Conservation (phyloP, 1,140 invertebrate genomes). For the Euborellia annulipes region DNA sequence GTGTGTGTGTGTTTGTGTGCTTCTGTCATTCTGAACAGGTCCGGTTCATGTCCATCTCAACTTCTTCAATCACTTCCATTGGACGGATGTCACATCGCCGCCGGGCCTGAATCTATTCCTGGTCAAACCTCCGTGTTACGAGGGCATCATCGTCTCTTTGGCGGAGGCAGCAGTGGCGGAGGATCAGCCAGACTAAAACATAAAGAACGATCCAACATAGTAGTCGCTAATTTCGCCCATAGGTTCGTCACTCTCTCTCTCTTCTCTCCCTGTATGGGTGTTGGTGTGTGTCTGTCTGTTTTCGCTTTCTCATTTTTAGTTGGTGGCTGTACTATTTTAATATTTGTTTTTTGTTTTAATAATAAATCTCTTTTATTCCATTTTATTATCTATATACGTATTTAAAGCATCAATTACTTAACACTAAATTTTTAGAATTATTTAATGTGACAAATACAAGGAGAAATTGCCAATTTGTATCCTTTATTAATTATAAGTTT, state of each 20-base stretch:
- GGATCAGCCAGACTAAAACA: conserved; percentile 34
- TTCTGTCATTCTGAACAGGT: conserved; percentile 37
- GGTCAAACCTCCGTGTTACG: conserved; percentile 27
- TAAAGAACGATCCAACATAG: conserved; percentile 36
- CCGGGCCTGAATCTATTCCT: conserved; percentile 27
- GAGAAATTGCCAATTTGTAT: no score
- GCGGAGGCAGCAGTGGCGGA: conserved; percentile 23
- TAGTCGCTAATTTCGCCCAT: conserved; percentile 25
- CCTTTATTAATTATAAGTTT: no score
- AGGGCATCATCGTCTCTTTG: conserved; percentile 19
- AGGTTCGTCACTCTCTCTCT: conserved; percentile 35
- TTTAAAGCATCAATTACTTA: no score
- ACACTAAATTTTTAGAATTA: no score
- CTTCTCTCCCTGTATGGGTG: conserved; percentile 1
- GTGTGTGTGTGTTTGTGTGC: conserved; percentile 6
- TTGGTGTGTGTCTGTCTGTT: conserved; percentile 1
- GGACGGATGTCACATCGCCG: conserved; percentile 17
- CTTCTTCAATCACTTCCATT: conserved; percentile 46
- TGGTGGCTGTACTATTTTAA: no score
- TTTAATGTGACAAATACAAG: no score
- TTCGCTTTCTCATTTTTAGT: no score
- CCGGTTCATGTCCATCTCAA: conserved; percentile 79
- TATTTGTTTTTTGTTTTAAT: no score
- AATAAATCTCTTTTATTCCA: no score
- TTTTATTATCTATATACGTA: no score